These are phyloP conservation scores for Brassicogethes aeneus DNA, from an alignment of 2,888 invertebrate species.

Conservation along the genomic window DNA sequence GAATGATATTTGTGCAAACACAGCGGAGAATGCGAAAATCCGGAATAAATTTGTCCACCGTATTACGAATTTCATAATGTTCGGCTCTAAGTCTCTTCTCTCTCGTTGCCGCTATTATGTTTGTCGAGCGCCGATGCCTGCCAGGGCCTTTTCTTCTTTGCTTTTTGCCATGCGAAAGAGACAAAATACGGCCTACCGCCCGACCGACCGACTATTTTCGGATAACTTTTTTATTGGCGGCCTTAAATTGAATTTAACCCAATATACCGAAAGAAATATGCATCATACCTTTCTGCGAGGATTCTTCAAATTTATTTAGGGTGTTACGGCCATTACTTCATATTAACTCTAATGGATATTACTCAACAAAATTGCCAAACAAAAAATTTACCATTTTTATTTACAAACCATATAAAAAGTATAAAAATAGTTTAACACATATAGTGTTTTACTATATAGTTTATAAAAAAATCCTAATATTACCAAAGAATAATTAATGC, in stretches of 20 bases:
- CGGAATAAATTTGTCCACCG: conserved; percentile 29
- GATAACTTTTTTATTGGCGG: neutral
- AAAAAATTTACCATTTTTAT: no score
- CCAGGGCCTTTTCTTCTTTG: neutral
- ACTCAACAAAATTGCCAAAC: no score
- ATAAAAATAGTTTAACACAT: no score
- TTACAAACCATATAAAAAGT: no score
- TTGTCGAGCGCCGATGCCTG: neutral
- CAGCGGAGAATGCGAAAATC: conserved; percentile 25
- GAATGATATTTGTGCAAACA: conserved; percentile 26
- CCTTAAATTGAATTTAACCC: neutral
- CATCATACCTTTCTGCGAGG: no score
- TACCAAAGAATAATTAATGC: no score
- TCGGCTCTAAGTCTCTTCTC: neutral
- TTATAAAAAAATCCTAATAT: no score
- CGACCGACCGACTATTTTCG: neutral
- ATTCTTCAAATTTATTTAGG: no score
- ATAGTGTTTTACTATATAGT: no score
- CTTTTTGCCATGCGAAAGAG: neutral
- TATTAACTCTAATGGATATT: no score
- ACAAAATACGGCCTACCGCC: neutral
- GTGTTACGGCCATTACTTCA: no score
- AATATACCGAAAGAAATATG: no score
- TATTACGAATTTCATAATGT: conserved; percentile 27
- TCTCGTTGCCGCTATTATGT: neutral